These are phyloP conservation scores for Lagopus muta DNA, from an alignment of 2,113 vertebrate species.

Conservation along the genomic window DNA sequence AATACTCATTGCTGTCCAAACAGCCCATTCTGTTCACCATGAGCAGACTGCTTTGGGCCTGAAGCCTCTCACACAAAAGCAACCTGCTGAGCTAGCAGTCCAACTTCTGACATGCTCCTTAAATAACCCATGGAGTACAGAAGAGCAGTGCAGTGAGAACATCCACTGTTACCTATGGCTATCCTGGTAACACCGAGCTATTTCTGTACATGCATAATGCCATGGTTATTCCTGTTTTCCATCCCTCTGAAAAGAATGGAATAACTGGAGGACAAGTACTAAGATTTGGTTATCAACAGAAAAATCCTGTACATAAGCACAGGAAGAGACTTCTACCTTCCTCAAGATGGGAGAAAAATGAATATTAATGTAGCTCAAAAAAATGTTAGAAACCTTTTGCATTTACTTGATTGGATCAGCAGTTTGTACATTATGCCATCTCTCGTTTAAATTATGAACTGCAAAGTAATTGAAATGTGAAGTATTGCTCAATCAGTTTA, in stretches of 20 bases:
- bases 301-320: background rate
- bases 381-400: background rate
- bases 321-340: background rate
- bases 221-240: background rate
- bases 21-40: background rate
- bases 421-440: conserved; percentile 68
- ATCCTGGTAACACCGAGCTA: background rate
- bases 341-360: background rate
- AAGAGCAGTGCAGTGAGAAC: rapidly evolving
- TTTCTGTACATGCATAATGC: rapidly evolving
- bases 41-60: background rate
- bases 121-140: rapidly evolving
- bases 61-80: background rate
- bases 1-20: rapidly evolving
- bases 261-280: background rate
- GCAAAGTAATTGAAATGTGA: conserved; percentile 47
- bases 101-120: too few species aligned
- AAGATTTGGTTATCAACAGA: background rate
- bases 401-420: background rate
- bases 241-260: background rate
- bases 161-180: background rate
- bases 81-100: background rate
- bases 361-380: background rate
- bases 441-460: conserved; percentile 71
- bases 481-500: background rate